Evolutionary conservation across 2,113 vertebrate species (phyloP), one percentile per base, ranked within the genome.

Genomic region (Galemys pyrenaicus): DNA sequence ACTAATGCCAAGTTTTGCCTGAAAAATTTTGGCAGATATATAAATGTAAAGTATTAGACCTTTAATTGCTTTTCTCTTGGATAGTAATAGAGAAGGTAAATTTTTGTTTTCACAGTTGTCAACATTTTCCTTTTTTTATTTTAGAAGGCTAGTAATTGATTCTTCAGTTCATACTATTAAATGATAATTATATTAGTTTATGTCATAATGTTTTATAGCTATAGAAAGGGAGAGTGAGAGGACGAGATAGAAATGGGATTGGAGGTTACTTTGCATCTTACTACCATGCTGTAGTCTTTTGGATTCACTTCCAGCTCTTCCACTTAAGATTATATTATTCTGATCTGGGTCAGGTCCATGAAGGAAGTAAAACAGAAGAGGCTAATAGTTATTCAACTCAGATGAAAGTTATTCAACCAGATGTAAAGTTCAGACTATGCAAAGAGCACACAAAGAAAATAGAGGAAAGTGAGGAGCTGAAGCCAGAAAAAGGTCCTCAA

Each of bases 101-200:
- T 41, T 93, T 93, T 82, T 86, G 67, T 75, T 87, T 92, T 91
- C 11, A 78, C 13, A 56, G 58, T 62, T 56, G 58, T 62, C 24
- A 91, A 19, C 89, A 92, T 87, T 78, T 89, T 64, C 41, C 65
- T 87, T 90, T 51, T 67, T 54, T 60, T 62, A 41, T 67, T 78
- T 41, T 22, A n/a, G 39, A 65, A 30, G 13, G n/a, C 37, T 28
- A 85, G 30, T 75, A 80, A 86, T 49, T 22, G 19, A 90, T 16
- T 11, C 13, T 89, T 62, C 49, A 68, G 20, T 75, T 46, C 4
- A 75, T 78, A 41, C 6, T 74, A n/a, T 79, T 74, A 64, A 90
- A 39, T 88, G 13, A 9, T 83, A 75, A 79, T 87, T 92, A 17
- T 6, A 54, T 83, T 74, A 49, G 24, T 20, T 74, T 73, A 15